These are phyloP conservation scores for Neoscelio sp. DNA, from an alignment of 2,888 invertebrate species.

Conservation along the genomic window DNA sequence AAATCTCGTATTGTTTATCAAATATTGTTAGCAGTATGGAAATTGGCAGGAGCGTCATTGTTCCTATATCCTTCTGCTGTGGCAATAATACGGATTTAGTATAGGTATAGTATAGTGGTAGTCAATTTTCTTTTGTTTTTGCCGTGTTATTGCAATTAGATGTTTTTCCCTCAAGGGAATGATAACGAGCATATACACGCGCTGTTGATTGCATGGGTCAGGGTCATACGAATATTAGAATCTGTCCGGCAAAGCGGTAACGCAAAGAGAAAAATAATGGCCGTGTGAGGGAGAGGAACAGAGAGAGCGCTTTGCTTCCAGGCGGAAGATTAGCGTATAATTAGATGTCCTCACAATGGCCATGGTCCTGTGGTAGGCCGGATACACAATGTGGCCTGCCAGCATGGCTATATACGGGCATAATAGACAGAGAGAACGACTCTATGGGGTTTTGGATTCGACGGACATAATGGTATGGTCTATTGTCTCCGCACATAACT, in stretches of 20 bases:
- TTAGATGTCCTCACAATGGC: slow-evolving; percentile 78
- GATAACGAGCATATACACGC: slow-evolving; percentile 52
- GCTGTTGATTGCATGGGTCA: slow-evolving; percentile 54
- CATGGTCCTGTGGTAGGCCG: slow-evolving; percentile 72
- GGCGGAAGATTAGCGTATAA: slow-evolving; percentile 79
- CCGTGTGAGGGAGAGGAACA: slow-evolving; percentile 3
- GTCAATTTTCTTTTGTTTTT: no score
- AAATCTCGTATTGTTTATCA: no score
- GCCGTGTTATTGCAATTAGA: no score
- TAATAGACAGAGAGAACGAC: slow-evolving; percentile 77
- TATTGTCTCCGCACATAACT: slow-evolving; percentile 77
- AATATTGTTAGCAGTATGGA: no score
- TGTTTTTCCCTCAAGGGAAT: no score
- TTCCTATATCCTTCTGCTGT: no score
- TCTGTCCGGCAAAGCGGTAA: slow-evolving; percentile 26
- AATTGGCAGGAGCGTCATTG: no score
- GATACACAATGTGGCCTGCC: slow-evolving; percentile 78
- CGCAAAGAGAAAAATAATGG: slow-evolving; percentile 30
- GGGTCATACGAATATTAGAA: slow-evolving; percentile 53
- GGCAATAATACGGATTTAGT: no score
- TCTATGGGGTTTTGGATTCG: slow-evolving; percentile 79
- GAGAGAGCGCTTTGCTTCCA: slow-evolving; percentile 62
- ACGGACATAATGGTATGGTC: slow-evolving; percentile 77
- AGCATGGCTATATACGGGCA: slow-evolving; percentile 71
- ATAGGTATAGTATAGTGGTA: no score